Base-by-base conservation (phyloP, 2,113 vertebrate genomes). In the Pyrgilauda ruficollis region DNA sequence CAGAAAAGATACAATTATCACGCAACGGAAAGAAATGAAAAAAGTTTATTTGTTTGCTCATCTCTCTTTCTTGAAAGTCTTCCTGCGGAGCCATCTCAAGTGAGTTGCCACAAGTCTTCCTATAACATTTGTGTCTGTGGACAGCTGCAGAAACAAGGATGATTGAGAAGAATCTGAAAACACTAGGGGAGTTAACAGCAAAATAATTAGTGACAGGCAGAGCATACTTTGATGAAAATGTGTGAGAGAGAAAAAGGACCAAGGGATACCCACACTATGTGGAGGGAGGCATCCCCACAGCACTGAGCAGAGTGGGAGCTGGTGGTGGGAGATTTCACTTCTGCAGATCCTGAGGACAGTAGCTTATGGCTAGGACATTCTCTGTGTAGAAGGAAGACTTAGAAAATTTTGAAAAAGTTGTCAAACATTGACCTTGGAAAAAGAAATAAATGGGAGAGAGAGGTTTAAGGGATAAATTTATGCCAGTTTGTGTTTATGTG, bases 171-270 rank as follows among this genome's bases (percentile, higher is more conserved):
- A 72, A 12, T 10, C 3, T 67, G 7, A 84, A 79, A 67, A 17
- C 10, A 24, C 15, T 35, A n/a, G 2, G 0, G 6, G 9, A 67
- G 1, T 13, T 62, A 62, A 37, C 0, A 3, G 6, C 41, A 49
- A 67, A 70, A 83, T n/a, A 47, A 58, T 50, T 18, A 39, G 31
- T 35, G 24, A 20, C 47, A 62, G 6, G 27, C 10, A 62, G 15
- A 47, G 10, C 2, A 1, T 15, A 24, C 9, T 67, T 62, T 39
- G 23, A 50, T 20, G 13, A 39, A 14, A 84, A 26, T 35, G 15
- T 1, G 1, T 50, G 28, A 39, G 7, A 75, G 15, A 47, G 10
- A 39, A 52, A 26, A 43, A 70, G 10, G 26, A 27, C 24, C 5
- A 5, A 50, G 15, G 3, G 13, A 6, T 13, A 17, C 6, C 9